A percentile compares a stretch with the other conserved stretches of the same genome.
These are phyloP conservation scores for Eumeta japonica DNA, from an alignment of 1,140 invertebrate species.

Conservation along the genomic window DNA sequence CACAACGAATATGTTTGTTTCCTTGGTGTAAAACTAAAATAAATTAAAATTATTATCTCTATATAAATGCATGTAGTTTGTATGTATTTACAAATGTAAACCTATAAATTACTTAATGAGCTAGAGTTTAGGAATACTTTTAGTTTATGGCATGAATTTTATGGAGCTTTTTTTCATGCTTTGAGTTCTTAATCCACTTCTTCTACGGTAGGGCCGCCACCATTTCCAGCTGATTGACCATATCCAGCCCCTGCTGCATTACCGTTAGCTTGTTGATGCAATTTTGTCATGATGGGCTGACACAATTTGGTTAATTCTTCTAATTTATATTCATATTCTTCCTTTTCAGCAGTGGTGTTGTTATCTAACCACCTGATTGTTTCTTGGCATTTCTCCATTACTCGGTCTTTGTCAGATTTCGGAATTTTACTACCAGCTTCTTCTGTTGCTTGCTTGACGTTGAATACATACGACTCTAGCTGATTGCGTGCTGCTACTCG, in stretches of 20 bases:
- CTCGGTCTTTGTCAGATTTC: slow-evolving; percentile 61
- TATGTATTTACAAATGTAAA: too few relatives aligned
- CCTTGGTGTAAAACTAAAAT: too few relatives aligned
- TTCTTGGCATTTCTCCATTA: slow-evolving; percentile 57
- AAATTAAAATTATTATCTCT: too few relatives aligned
- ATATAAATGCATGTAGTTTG: too few relatives aligned
- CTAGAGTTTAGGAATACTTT: too few relatives aligned
- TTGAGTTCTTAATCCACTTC: slow-evolving; percentile 62
- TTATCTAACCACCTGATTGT: slow-evolving; percentile 61
- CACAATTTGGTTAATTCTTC: slow-evolving; percentile 70
- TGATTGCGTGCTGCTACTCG: slow-evolving; percentile 74
- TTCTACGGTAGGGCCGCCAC: slow-evolving; percentile 65
- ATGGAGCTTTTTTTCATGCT: too few relatives aligned
- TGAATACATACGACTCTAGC: slow-evolving; percentile 79
- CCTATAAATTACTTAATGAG: too few relatives aligned
- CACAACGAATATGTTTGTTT: too few relatives aligned
- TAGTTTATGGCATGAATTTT: too few relatives aligned
- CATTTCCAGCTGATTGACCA: slow-evolving; percentile 14
- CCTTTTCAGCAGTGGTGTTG: slow-evolving; percentile 74
- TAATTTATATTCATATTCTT: slow-evolving; percentile 75
- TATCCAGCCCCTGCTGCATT: slow-evolving; percentile 15
- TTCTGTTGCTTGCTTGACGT: slow-evolving; percentile 66
- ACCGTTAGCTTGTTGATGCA: too few relatives aligned
- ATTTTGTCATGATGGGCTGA: slow-evolving; percentile 71
- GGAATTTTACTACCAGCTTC: slow-evolving; percentile 49